Conservation (phyloP, 2,888 invertebrate genomes). For the Phyto melanocephala region DNA sequence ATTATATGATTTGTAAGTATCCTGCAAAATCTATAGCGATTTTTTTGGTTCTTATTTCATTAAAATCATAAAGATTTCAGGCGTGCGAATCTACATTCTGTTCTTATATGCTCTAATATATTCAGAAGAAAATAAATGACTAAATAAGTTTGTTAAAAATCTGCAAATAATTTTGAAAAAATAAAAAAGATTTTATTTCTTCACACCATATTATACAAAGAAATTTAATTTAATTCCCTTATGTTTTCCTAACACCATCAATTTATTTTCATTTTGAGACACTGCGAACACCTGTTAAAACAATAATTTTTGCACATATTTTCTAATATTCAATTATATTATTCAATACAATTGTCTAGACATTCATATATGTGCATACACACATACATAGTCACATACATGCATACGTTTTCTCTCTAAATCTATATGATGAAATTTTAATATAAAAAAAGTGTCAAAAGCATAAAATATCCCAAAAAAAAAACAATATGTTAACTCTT, state of each 20-base stretch:
- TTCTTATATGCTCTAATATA: too few species aligned
- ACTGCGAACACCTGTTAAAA: conserved; percentile 16
- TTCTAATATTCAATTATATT: conserved; percentile 53
- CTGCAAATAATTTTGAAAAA: too few species aligned
- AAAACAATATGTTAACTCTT: conserved; percentile 13
- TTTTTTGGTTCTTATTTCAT: too few species aligned
- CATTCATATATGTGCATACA: conserved; percentile 1
- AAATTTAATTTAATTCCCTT: not conserved
- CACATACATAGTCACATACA: too few species aligned
- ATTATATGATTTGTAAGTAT: too few species aligned
- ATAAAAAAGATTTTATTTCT: too few species aligned
- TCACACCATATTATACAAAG: too few species aligned
- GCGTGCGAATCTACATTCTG: too few species aligned
- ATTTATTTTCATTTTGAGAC: not conserved
- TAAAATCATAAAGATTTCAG: too few species aligned
- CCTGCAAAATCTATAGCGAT: too few species aligned
- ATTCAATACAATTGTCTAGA: conserved; percentile 62
- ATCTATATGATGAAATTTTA: conserved; percentile 44
- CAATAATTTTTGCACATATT: not conserved
- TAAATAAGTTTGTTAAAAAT: too few species aligned
- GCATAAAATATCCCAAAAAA: not conserved
- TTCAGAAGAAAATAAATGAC: too few species aligned
- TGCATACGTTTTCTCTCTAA: conserved; percentile 8
- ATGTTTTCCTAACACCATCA: not conserved
- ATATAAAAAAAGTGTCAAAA: conserved; percentile 40